Evolutionary conservation across 2,113 vertebrate species (phyloP), one percentile per base, ranked within the genome.

Genomic region (Trachemys scripta): DNA sequence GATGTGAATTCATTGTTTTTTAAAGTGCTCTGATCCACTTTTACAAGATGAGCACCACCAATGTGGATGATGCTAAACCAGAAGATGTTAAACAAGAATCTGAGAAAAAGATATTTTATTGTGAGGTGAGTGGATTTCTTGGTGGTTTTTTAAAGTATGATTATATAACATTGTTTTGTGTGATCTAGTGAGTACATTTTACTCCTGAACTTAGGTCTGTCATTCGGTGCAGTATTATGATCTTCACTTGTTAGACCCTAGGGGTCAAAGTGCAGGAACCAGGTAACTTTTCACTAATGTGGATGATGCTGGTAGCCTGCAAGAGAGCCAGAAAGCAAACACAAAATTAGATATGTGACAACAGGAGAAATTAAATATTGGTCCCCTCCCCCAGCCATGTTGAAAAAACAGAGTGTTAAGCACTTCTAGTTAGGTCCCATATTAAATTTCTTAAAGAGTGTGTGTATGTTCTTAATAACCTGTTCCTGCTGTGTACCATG

Each of bases 81-180:
- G 85, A 81, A n/a, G 54, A 85, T 49, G 75, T 47, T 82, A 76
- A 83, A 14, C 78, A 10, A 27, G 53, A 17, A 25, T 38, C 75
- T 3, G 51, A 53, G 25, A 90, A 56, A 9, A 88, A 65, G 0
- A 81, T n/a, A 5, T 93, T 94, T 38, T 97, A 92, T 29, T 97
- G 96, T 50, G 85, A 97, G 31, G 97, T 97, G 92, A 96, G 97
- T 96, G 69, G 0, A 2, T 78, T 80, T 86, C 14, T 16, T 14
- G 78, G 2, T n/a, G 80, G 1, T 10, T 42, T 42, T 76, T 42
- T 17, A 1, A 56, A 6, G 9, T n/a, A 0, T 3, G 22, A 0
- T 27, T 72, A 8, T 88, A 2, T 47, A 51, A 24, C 4, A 29
- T 20, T 2, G 90, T 45, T n/a, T 0, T 1, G 0, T 12, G 1